Evolutionary conservation across 2,888 invertebrate genomes (phyloP), one percentile per base, ranked within the genome.

Genomic region (Hydrotaea diabolus): DNA sequence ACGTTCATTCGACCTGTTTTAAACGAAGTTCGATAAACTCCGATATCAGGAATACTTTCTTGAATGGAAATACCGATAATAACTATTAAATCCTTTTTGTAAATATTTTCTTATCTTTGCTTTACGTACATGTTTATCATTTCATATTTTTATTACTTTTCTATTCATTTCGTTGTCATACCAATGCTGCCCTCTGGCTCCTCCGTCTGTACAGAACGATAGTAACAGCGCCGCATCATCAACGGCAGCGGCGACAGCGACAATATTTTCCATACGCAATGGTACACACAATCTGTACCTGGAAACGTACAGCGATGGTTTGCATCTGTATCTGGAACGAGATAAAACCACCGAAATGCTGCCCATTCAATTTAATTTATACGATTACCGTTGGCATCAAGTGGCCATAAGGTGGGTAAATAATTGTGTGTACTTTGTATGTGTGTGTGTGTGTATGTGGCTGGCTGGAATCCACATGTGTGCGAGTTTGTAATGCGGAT

Each of bases 351-450:
- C 92, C 86, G 92, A 92, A 91, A 92, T 92, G 92, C 88, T 92
- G 87, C 91, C 92, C 85, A 90, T 92, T 86, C 92, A 92, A 90
- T 91, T 92, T 86, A 90, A 92, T 90, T 90, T 92, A 89, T 92
- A 91, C 89, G 92, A 92, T 89, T 91, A 91, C 88, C 92, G 90
- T 81, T 92, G 92, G 92, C 92, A 92, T 91, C 92, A 92, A 90
- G 91, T 92, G 88, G 91, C 92, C 87, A 91, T 92, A 89, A 92
- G 92, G 92, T 92, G 89, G 21, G 72, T 53, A 36, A 39, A 43
- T 15, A 15, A 62, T 62, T 62, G 26, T 19, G 23, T 21, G 13
- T 49, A 80, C 31, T 17, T 4, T 7, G 64, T n/a, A 23, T 11
- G 66, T 69, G 11, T 66, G 66, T 26, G 72, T 82, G 21, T 11